Conservation (phyloP, 1,140 invertebrate genomes). For the Drosophila mayri region DNA sequence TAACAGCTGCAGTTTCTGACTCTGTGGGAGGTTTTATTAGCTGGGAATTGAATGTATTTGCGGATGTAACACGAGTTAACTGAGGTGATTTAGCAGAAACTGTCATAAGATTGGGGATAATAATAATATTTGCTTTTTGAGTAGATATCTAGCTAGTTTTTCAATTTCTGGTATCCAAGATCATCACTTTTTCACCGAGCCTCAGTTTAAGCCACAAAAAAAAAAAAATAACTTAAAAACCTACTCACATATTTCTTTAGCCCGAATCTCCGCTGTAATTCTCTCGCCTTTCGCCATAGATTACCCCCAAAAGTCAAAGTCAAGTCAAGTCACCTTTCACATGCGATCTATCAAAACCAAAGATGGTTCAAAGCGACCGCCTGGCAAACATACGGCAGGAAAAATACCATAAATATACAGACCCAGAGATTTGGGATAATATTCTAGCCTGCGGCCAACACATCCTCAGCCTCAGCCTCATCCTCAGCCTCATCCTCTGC, state of each 20-base stretch:
- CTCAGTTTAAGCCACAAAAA: background rate
- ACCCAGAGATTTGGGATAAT: slow-evolving; percentile 49
- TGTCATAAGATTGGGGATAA: no score
- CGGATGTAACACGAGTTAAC: slow-evolving; percentile 15
- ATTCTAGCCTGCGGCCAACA: slow-evolving; percentile 42
- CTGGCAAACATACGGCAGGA: slow-evolving; percentile 54
- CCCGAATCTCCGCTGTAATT: slow-evolving; percentile 8
- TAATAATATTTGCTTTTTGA: background rate
- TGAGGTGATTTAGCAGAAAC: background rate
- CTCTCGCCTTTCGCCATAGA: slow-evolving; percentile 48
- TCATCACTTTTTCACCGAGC: background rate
- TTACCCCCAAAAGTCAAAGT: slow-evolving; percentile 38
- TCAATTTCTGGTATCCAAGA: background rate
- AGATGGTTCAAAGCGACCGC: slow-evolving; percentile 57
- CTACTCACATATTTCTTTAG: slow-evolving; percentile 1
- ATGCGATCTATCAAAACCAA: slow-evolving; percentile 62
- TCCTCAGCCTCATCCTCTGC: background rate
- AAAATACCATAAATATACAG: slow-evolving; percentile 58
- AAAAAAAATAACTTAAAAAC: background rate
- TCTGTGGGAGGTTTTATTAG: slow-evolving; percentile 1
- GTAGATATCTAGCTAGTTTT: background rate
- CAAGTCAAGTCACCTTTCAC: slow-evolving; percentile 48
- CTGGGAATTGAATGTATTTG: slow-evolving; percentile 16
- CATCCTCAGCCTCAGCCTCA: slow-evolving; percentile 22
- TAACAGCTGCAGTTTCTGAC: slow-evolving; percentile 35